Base-by-base conservation (phyloP, 1,140 invertebrate genomes). In the Rhyzopertha dominica region DNA sequence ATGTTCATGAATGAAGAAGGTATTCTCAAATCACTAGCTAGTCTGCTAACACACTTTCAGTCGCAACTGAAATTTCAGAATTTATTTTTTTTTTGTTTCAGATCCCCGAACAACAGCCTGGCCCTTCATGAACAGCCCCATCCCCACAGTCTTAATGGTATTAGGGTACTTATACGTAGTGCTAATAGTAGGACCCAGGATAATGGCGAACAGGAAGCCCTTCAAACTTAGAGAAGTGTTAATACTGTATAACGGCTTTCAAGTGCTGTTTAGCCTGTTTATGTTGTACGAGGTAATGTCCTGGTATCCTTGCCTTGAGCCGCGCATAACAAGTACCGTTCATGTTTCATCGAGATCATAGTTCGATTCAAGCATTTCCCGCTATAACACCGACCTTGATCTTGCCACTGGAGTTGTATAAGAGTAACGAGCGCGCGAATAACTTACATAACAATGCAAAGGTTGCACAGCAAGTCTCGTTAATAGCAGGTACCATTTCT, bases 31-130 rank as follows among this genome's bases (percentile, higher is more conserved):
- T 5, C 5, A 19, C 13, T 5, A 36, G n/a, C n/a, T 8, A 8
- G 24, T 26, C 24, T 26, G n/a, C 7, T 26, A n/a, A 8, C 7
- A 8, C 7, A 26, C 24, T 26, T 26, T 8, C n/a, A 26, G 7
- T 7, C n/a, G 24, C 7, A 26, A 7, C 7, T 26, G 24, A 8
- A 36, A 36, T 36, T 19, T 17, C 17, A 8, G 8, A 14, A 14
- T 17, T 7, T 8, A 25, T 25, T 39, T 25, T 36, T 53, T 42
- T 52, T 61, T 54, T 55, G 58, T 75, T 67, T 50, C 71, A 82
- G 92, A 95, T 76, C 85, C 87, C 2, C 73, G 94, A 51, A 90
- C 95, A 19, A 81, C 81, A 63, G 81, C 88, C 65, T 96, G 91
- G 87, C 83, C 89, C 0, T 69, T 97, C 1, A 95, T 97, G 86